These are phyloP conservation scores for Osmoderma eremita DNA, from an alignment of 2,888 invertebrate species.

Conservation along the genomic window DNA sequence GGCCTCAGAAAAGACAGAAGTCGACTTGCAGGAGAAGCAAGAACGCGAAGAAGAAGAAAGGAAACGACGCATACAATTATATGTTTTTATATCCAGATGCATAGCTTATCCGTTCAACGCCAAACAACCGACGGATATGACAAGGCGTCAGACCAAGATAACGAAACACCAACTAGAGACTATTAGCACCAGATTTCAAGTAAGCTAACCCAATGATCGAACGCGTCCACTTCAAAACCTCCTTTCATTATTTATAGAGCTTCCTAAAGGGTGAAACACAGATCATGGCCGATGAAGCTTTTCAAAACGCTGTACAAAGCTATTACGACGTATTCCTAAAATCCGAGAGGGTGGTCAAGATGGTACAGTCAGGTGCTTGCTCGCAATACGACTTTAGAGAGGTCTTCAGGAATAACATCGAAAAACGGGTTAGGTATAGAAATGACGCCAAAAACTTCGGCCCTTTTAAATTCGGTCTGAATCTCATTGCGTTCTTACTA, in stretches of 20 bases:
- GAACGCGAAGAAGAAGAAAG: conserved; percentile 97
- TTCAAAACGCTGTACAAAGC: conserved; percentile 98
- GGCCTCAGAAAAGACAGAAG: conserved; percentile 88
- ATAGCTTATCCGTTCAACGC: conserved; percentile 99
- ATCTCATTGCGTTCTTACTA: conserved; percentile 53
- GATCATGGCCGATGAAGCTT: conserved; percentile 97
- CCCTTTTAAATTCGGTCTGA: not conserved
- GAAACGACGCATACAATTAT: conserved; percentile 92
- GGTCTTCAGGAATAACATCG: conserved; percentile 97
- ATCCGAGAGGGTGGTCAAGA: conserved; percentile 94
- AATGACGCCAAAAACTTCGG: not conserved
- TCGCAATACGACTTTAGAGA: conserved; percentile 99
- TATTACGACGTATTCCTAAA: conserved; percentile 96
- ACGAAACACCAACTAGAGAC: conserved; percentile 95
- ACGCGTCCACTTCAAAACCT: not conserved
- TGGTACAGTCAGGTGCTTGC: conserved; percentile 98
- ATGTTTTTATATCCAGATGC: conserved; percentile 98
- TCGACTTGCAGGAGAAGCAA: conserved; percentile 88
- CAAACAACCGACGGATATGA: conserved; percentile 99
- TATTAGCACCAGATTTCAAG: conserved; percentile 94
- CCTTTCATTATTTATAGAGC: conserved; percentile 70
- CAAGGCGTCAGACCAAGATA: conserved; percentile 93
- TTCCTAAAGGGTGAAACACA: conserved; percentile 99
- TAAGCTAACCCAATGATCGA: conserved; percentile 57
- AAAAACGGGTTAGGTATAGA: conserved; percentile 90